These are phyloP conservation scores for Didymodactylos carnosus DNA, from an alignment of 2,888 invertebrate species.

Conservation along the genomic window DNA sequence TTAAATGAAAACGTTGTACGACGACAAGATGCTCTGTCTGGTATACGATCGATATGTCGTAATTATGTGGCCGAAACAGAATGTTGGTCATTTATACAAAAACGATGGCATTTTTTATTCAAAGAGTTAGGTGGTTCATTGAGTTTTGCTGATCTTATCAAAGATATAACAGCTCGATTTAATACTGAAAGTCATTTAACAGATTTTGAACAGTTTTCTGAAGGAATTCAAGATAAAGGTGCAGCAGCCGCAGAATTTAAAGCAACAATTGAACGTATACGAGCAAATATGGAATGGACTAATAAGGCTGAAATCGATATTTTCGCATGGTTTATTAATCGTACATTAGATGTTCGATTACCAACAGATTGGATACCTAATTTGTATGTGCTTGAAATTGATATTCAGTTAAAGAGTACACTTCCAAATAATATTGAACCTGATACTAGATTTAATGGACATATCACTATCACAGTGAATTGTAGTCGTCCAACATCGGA, in stretches of 20 bases:
- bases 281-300: background rate
- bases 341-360: background rate
- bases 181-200: background rate
- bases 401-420: background rate
- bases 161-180: background rate
- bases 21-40: conserved; percentile 6
- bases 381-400: conserved; percentile 1
- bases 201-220: background rate
- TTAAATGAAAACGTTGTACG: background rate
- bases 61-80: background rate
- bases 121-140: background rate
- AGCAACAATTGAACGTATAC: background rate
- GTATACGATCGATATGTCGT: background rate
- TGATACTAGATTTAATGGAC: conserved; percentile 58
- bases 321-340: background rate
- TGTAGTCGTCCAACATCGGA: conserved; percentile 24
- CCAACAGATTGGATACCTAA: background rate
- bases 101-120: background rate
- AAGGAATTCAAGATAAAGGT: background rate
- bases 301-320: background rate
- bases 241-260: background rate
- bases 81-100: conserved; percentile 5
- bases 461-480: conserved; percentile 23
- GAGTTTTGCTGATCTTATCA: background rate
- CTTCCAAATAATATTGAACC: background rate